phyloP scores from a whole-genome alignment of 2,113 vertebrate genomes.

The Toxotes chatareus region DNA sequence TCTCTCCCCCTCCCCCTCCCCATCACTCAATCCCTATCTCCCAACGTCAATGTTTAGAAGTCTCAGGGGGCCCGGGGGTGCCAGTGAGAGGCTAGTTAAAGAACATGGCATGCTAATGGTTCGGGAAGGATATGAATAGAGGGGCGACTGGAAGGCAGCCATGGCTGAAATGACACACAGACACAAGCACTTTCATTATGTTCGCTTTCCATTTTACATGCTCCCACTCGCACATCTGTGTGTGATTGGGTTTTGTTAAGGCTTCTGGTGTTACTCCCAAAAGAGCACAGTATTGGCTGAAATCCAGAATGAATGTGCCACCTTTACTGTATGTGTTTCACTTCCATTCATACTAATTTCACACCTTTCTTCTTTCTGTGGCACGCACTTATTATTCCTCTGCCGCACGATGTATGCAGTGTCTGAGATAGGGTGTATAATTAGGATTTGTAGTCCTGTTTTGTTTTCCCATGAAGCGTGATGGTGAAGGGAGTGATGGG shows the following conservation, averaged over 20 bases:
- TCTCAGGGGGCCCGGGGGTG: conserved; percentile 40
- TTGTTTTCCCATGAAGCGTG: background rate
- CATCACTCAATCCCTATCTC: conserved; percentile 38
- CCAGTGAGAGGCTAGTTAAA: conserved; percentile 66
- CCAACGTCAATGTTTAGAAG: conserved; percentile 60
- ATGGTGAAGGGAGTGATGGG: background rate
- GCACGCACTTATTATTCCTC: background rate
- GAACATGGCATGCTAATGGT: conserved; percentile 67
- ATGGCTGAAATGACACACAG: conserved; percentile 56
- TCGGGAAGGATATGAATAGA: conserved; percentile 66
- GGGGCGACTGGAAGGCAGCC: conserved; percentile 66
- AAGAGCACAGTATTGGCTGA: conserved; percentile 25
- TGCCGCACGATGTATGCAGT: background rate
- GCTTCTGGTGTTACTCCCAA: conserved; percentile 34
- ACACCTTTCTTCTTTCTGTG: background rate
- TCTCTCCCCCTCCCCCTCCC: background rate
- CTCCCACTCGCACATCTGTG: conserved; percentile 58
- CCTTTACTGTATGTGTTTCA: conserved; percentile 29
- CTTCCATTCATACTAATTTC: background rate
- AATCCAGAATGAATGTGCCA: conserved; percentile 41
- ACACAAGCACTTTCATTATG: conserved; percentile 52
- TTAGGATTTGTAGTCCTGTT: background rate
- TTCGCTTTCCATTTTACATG: conserved; percentile 43
- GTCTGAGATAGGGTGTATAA: background rate
- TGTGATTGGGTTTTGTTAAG: conserved; percentile 62